These are phyloP conservation scores for Drosophila anomalata DNA, from an alignment of 2,888 invertebrate species.

Conservation along the genomic window DNA sequence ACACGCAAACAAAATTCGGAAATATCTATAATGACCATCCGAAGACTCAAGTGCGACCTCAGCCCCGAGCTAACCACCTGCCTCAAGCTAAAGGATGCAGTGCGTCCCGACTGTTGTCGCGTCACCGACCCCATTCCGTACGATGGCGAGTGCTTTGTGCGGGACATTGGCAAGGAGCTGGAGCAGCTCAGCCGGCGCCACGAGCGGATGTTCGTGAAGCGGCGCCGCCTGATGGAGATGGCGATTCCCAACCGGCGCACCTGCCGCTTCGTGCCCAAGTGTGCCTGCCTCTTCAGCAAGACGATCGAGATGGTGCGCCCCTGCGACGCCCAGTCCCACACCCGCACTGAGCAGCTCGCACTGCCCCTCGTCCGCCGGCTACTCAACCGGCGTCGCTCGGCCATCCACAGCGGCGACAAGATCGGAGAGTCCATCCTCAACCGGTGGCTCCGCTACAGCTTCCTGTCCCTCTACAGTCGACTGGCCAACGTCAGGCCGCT, in stretches of 20 bases:
- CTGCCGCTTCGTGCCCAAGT: conserved; percentile 62
- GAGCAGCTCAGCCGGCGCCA: conserved; percentile 56
- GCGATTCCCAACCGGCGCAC: conserved; percentile 49
- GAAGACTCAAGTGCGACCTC: conserved; percentile 57
- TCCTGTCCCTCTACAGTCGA: conserved; percentile 81
- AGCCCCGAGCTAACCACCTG: conserved; percentile 57
- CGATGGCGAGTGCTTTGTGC: conserved; percentile 58
- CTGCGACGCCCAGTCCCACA: conserved; percentile 55
- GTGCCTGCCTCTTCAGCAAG: conserved; percentile 71
- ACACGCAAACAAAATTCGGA: conserved; percentile 2
- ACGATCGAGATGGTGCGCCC: conserved; percentile 64
- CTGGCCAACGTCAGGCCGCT: conserved; percentile 75
- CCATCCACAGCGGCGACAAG: conserved; percentile 43
- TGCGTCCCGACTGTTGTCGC: conserved; percentile 69
- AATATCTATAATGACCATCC: conserved; percentile 40
- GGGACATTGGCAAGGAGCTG: conserved; percentile 64
- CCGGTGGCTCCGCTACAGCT: conserved; percentile 76
- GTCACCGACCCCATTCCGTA: conserved; percentile 56
- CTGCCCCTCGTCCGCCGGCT: conserved; percentile 68
- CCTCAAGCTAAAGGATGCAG: conserved; percentile 45
- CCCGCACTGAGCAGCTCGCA: conserved; percentile 80
- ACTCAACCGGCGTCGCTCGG: conserved; percentile 34
- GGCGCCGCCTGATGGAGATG: conserved; percentile 63
- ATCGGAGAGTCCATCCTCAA: conserved; percentile 70
- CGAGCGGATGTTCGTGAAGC: conserved; percentile 54